Percentiles rank a stretch among this genome's conserved stretches.
Evolutionary conservation across 2,113 vertebrate species (phyloP).

Genomic region (Regulus satrapa): DNA sequence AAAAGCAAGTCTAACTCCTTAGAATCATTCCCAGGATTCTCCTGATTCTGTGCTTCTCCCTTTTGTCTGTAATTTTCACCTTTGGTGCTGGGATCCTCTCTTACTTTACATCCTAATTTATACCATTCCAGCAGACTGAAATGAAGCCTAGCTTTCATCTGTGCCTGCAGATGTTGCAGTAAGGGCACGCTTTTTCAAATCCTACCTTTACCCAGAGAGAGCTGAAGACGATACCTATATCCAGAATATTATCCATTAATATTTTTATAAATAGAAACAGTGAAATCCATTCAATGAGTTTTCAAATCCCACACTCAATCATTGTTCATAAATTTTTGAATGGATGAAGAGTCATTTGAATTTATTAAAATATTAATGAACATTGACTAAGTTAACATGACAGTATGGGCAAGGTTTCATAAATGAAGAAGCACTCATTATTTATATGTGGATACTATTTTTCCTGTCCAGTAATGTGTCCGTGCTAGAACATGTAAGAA

Average conservation of each 20-base stretch:
- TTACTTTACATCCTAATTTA: not conserved
- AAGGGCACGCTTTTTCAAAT: not conserved
- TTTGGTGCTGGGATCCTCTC: not conserved
- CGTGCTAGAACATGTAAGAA: not conserved
- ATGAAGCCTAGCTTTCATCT: not conserved
- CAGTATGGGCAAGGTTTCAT: not conserved
- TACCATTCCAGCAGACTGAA: not conserved
- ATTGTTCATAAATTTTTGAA: conserved; percentile 46
- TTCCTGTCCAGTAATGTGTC: not conserved
- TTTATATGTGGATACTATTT: not conserved
- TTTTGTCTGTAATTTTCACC: not conserved
- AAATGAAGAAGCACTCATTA: conserved; percentile 9
- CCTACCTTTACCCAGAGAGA: not conserved
- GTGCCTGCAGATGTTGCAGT: not conserved
- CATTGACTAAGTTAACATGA: conserved; percentile 8
- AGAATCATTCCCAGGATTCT: not conserved
- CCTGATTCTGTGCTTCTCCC: not conserved
- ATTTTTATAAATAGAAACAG: conserved; percentile 17
- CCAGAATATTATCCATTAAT: not conserved
- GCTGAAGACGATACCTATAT: not conserved
- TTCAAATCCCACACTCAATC: not conserved
- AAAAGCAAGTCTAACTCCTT: not conserved
- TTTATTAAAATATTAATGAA: conserved; percentile 46
- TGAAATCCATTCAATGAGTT: not conserved
- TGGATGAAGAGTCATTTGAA: conserved; percentile 1